A percentile compares a stretch with the other conserved stretches of the same genome.
Conservation (phyloP, 2,113 vertebrate genomes). For the Eptesicus fuscus region DNA sequence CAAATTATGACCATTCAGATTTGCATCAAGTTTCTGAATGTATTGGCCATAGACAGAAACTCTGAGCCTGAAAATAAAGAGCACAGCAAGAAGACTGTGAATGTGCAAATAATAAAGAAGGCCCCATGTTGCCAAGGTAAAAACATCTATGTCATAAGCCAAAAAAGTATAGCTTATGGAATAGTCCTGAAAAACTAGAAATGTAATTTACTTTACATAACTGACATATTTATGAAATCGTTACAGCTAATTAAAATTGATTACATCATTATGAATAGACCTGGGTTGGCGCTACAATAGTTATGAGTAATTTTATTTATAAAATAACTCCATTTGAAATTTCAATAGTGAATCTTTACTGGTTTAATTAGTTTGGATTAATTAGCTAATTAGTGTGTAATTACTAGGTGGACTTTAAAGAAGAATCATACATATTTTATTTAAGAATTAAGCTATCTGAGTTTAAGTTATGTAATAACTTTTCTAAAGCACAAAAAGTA, state of each 20-base stretch:
- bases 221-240: neutral
- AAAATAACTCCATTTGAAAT: constrained; percentile 25
- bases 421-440: constrained; percentile 2
- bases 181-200: neutral
- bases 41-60: neutral
- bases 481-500: neutral
- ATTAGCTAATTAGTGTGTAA: constrained; percentile 21
- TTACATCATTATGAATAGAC: neutral
- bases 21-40: neutral
- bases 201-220: neutral
- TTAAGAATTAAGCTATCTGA: neutral
- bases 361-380: constrained; percentile 8
- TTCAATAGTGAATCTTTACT: neutral
- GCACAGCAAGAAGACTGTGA: neutral
- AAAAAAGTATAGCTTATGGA: neutral
- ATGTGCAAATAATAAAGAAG: neutral
- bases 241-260: constrained; percentile 33
- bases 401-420: neutral
- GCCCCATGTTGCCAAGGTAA: neutral
- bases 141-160: neutral
- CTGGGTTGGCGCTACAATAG: neutral
- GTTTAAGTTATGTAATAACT: neutral
- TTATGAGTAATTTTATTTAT: neutral
- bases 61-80: neutral
- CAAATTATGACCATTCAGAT: neutral